Evolutionary conservation across 2,113 vertebrate genomes (phyloP), one percentile per base, ranked within the genome.

Genomic region (Panthera leo): DNA sequence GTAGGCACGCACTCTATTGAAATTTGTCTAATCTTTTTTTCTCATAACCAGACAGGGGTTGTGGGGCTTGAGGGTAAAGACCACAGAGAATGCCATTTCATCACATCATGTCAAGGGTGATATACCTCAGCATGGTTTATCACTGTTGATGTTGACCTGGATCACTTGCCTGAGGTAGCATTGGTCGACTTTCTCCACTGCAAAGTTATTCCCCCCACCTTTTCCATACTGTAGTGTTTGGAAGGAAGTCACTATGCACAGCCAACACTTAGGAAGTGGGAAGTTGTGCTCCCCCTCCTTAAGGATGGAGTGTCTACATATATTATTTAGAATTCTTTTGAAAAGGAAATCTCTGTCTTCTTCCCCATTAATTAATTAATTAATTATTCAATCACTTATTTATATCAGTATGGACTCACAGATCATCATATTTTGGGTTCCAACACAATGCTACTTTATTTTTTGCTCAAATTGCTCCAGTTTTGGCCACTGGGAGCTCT

Each of bases 301-400:
- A 29, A 23, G 29, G 13, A 18, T 84, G 36, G 51, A 75, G 34
- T 86, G 29, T 53, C n/a, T 67, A 2, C 9, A n/a, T 58, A 34
- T 18, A 39, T 42, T 61, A 75, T 75, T 94, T 91, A 55, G 25
- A 68, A 65, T 70, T 78, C 92, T 94, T 95, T 88, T 83, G 27
- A 25, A 95, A 87, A 36, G 36, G 31, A 92, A 65, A 67, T 67
- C 34, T 89, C 1, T 75, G 27, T 73, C 84, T 78, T 83, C 93
- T 86, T 12, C 36, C 63, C 75, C 58, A 36, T 78, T 70, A 73
- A 65, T 91, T 83, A 84, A 63, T 76, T 70, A 67, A 65, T 91
- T 83, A 84, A 63, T 76, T 94, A 70, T 84, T 73, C 51, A 7
- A 4, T 71, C 67, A 73, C 82, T 89, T 85, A 42, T 68, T 91